A percentile compares a stretch with the other conserved stretches of the same genome.
Conservation (phyloP, 2,888 invertebrate species). For the Andrena camellia region DNA sequence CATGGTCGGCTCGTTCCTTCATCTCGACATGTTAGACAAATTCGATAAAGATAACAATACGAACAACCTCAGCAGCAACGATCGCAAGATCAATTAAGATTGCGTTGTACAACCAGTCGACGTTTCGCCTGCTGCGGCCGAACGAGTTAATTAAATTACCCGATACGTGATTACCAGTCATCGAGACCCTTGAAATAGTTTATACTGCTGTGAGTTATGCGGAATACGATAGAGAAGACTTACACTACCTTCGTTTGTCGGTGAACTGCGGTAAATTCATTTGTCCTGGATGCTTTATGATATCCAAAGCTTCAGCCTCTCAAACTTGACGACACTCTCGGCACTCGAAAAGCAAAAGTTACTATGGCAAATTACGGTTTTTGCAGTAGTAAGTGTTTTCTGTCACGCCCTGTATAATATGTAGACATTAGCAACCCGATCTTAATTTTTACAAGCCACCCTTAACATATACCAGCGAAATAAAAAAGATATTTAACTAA, state of each 20-base stretch:
- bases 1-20: slow-evolving; percentile 80
- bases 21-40: slow-evolving; percentile 80
- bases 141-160: background rate
- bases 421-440: too few relatives aligned
- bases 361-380: too few relatives aligned
- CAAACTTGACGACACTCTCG: too few relatives aligned
- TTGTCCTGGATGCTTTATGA: too few relatives aligned
- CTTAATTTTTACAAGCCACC: background rate
- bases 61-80: slow-evolving; percentile 70
- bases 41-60: slow-evolving; percentile 77
- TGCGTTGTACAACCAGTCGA: background rate
- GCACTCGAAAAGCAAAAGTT: too few relatives aligned
- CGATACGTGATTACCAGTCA: background rate
- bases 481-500: too few relatives aligned
- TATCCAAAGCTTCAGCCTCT: too few relatives aligned
- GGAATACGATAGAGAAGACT: background rate
- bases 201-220: background rate
- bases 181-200: background rate
- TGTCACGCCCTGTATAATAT: too few relatives aligned
- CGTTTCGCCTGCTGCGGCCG: background rate
- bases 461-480: too few relatives aligned
- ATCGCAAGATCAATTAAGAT: slow-evolving; percentile 71
- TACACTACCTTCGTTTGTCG: too few relatives aligned
- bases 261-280: too few relatives aligned
- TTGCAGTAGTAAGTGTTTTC: too few relatives aligned